Evolutionary conservation across 1,140 invertebrate species (phyloP), one percentile per base, ranked within the genome.

Genomic region (Heliconius himera): DNA sequence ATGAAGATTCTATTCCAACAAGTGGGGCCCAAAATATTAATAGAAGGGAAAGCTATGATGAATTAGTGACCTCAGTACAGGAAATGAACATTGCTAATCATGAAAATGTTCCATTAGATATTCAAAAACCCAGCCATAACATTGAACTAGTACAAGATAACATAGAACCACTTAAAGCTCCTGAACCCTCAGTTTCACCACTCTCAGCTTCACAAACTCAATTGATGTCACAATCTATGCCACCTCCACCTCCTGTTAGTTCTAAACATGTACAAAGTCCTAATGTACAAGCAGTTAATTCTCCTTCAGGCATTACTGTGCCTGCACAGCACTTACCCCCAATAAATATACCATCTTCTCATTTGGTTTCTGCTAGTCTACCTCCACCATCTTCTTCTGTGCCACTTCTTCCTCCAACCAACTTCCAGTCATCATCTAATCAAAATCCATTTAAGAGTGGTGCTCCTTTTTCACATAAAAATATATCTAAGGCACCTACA

Each of bases 391-490:
- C 83, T 38, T 51, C 74, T 22, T 80, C 80, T 51, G 51, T 80
- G 51, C 78, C 82, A 16, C 77, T 85, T 26, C 87, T 84, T 70
- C 86, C 88, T 33, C 82, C 87, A 70, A 80, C 83, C 0, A 88
- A 82, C 78, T 89, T 92, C 54, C 86, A 85, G 56, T n/a, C 88
- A 41, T 77, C 85, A 46, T 82, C 89, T 70, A 85, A 82, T 74
- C 87, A 88, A 51, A 94, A 94, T 82, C 92, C 93, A 11, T 94
- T 93, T 74, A 93, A 94, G 83, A 85, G 88, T 82, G 82, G 89
- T 75, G 90, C 87, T n/a, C 83, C 88, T 46, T 91, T 94, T 79
- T 93, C 93, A 13, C 92, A 94, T 80, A 94, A 94, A 81, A 87
- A 80, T 82, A 82, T 87, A 74, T 13, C 86, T 70, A 91, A 90